Percentiles rank a stretch among this genome's conserved stretches.
Evolutionary conservation across 1,140 invertebrate genomes (phyloP).

Genomic region (Rhagoletis zephyria): DNA sequence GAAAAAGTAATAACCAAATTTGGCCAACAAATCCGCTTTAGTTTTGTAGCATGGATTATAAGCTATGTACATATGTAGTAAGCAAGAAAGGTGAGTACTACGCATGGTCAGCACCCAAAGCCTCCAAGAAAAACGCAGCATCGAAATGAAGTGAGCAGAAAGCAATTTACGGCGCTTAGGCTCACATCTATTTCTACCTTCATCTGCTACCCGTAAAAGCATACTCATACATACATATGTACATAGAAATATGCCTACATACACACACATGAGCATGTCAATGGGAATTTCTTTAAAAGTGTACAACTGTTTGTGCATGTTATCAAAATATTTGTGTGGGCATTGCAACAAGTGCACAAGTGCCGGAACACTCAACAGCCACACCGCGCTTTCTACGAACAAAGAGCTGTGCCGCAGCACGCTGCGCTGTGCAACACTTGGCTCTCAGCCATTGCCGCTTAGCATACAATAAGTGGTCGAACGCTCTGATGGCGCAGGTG

Average conservation of each 20-base stretch:
- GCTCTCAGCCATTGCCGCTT: too few relatives aligned
- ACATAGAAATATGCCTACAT: not conserved
- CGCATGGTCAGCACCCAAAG: not conserved
- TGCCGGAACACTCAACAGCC: conserved; percentile 27
- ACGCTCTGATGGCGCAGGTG: conserved; percentile 17
- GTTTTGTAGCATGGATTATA: not conserved
- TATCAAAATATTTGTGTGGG: conserved; percentile 31
- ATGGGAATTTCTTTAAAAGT: not conserved
- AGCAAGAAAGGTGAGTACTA: conserved; percentile 26
- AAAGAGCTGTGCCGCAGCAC: not conserved
- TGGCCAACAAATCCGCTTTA: not conserved
- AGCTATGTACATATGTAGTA: too few relatives aligned
- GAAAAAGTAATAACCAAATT: not conserved
- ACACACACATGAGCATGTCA: too few relatives aligned
- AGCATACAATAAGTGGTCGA: not conserved
- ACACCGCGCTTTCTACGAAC: not conserved
- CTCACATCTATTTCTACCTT: too few relatives aligned
- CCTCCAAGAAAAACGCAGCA: not conserved
- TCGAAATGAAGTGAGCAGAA: not conserved
- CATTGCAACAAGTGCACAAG: conserved; percentile 22
- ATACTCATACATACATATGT: not conserved
- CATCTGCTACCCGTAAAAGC: not conserved
- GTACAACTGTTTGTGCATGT: not conserved
- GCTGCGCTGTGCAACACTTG: too few relatives aligned
- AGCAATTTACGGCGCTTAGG: too few relatives aligned